Evolutionary conservation across 2,888 invertebrate species (phyloP).

Genomic region (Caenorhabditis sinica): DNA sequence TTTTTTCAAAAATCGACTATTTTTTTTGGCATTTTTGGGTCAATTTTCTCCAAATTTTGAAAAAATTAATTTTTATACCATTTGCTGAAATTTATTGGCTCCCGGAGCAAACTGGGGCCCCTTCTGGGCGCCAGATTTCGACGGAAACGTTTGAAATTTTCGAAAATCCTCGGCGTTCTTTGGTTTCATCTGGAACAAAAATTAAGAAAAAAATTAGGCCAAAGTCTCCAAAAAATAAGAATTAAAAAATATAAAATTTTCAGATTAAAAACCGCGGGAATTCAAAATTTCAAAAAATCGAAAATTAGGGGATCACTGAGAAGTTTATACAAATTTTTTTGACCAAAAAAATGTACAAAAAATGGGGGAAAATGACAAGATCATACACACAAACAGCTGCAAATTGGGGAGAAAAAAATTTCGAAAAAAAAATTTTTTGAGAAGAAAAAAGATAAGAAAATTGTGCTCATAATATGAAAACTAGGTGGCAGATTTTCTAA

Average conservation of each 20-base stretch:
- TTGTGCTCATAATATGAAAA: conserved; percentile 41
- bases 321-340: too few species aligned
- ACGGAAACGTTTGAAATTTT: conserved; percentile 38
- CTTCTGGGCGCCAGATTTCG: neutral
- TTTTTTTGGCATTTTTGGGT: neutral
- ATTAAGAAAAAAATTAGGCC: neutral
- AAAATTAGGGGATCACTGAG: too few species aligned
- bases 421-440: conserved; percentile 2
- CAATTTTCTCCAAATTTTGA: neutral
- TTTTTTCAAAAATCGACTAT: too few species aligned
- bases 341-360: conserved; percentile 9
- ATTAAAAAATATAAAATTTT: neutral
- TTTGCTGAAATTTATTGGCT: conserved; percentile 43
- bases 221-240: neutral
- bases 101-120: conserved; percentile 6
- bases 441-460: conserved; percentile 14
- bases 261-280: neutral
- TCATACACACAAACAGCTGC: conserved; percentile 32
- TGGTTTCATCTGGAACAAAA: neutral
- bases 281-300: neutral
- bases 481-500: neutral
- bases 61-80: neutral
- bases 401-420: neutral
- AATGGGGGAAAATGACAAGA: conserved; percentile 14
- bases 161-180: neutral